Conservation (phyloP, 2,113 vertebrate species). For the Puma concolor region DNA sequence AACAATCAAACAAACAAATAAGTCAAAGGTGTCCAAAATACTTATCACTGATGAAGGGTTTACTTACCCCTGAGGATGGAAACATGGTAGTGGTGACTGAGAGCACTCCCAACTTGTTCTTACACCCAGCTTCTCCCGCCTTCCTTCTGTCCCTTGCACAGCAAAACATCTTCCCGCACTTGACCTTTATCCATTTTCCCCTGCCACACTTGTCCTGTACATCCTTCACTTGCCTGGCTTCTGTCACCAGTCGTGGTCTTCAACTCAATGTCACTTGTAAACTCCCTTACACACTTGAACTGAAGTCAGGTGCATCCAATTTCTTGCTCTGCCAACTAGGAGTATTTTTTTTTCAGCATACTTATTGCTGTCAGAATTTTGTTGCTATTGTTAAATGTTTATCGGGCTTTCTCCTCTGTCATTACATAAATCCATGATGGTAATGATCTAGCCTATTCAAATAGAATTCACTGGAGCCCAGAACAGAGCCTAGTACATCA, state of each 20-base stretch:
- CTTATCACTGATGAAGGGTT: not conserved
- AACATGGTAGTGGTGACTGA: not conserved
- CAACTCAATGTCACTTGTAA: not conserved
- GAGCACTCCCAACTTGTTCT: rapidly evolving
- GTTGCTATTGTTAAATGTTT: not conserved
- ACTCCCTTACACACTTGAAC: rapidly evolving
- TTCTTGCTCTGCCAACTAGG: too few species aligned
- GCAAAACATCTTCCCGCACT: not conserved
- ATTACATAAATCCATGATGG: not conserved
- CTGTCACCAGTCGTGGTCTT: not conserved
- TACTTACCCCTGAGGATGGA: not conserved
- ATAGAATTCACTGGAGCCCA: not conserved
- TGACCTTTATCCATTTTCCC: not conserved
- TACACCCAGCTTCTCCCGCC: not conserved
- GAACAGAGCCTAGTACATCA: not conserved
- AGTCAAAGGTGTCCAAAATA: not conserved
- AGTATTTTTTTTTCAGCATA: not conserved
- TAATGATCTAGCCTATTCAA: not conserved
- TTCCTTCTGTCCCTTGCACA: not conserved
- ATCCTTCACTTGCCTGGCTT: too few species aligned
- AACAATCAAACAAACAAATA: too few species aligned
- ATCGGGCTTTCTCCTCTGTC: not conserved
- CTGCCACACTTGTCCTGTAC: not conserved
- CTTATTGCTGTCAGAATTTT: not conserved
- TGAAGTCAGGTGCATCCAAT: not conserved